These are phyloP conservation scores for Rhinoraja longicauda DNA, from an alignment of 2,797 vertebrate genomes.

Conservation along the genomic window DNA sequence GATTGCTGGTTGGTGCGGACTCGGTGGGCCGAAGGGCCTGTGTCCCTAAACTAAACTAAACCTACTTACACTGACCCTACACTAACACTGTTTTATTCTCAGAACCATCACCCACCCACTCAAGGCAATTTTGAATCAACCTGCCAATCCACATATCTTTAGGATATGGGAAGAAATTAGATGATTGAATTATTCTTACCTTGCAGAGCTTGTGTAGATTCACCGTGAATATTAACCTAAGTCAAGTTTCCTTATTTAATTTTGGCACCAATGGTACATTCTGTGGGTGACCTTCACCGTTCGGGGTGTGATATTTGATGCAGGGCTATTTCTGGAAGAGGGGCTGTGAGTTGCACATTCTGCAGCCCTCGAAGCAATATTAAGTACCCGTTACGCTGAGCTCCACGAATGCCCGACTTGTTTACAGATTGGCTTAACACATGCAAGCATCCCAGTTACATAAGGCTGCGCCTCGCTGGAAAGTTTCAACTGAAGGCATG, in stretches of 20 bases:
- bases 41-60: too few species aligned
- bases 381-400: neutral
- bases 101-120: too few species aligned
- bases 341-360: conserved; percentile 16
- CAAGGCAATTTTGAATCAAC: too few species aligned
- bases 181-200: neutral
- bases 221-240: neutral
- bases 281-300: neutral
- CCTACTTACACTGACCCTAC: too few species aligned
- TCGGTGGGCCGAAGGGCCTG: too few species aligned
- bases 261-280: neutral
- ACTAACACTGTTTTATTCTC: too few species aligned
- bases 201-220: neutral
- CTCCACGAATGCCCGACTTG: neutral
- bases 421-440: neutral
- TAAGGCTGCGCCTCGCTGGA: neutral
- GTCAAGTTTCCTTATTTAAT: neutral
- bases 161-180: neutral
- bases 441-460: neutral
- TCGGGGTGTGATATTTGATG: conserved; percentile 3
- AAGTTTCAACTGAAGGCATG: neutral
- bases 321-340: neutral
- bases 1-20: too few species aligned
- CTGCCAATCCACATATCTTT: too few species aligned
- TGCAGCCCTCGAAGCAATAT: neutral